phyloP scores from a whole-genome alignment of 2,888 invertebrate species.

The Lasioglossum vierecki region DNA sequence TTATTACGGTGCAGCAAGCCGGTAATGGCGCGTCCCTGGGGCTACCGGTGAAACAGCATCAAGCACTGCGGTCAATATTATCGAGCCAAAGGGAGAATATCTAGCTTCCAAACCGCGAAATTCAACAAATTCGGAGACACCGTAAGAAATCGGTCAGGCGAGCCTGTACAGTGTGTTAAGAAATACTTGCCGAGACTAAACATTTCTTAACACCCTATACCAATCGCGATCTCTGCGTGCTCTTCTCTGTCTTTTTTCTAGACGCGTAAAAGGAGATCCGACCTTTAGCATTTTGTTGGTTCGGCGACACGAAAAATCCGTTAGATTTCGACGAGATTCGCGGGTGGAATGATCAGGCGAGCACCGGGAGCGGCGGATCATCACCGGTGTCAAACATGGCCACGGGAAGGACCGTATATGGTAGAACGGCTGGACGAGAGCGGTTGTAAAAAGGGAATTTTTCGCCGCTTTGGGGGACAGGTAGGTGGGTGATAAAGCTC shows the following conservation, averaged over 20 bases:
- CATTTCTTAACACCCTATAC: no score
- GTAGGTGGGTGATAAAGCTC: slow-evolving; percentile 61
- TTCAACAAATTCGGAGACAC: background rate
- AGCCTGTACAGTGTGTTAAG: background rate
- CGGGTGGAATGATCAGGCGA: slow-evolving; percentile 16
- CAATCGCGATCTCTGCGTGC: no score
- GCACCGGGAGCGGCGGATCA: slow-evolving; percentile 13
- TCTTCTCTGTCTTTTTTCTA: no score
- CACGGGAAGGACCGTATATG: background rate
- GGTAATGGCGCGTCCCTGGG: slow-evolving; percentile 66
- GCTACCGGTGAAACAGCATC: slow-evolving; percentile 62
- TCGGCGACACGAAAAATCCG: background rate
- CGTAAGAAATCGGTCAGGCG: background rate
- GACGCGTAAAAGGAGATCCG: no score
- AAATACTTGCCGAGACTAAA: no score
- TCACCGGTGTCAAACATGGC: slow-evolving; percentile 36
- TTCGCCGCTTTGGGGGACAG: slow-evolving; percentile 46
- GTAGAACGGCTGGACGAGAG: slow-evolving; percentile 13
- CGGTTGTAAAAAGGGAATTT: slow-evolving; percentile 54
- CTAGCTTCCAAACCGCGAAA: background rate
- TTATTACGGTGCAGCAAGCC: slow-evolving; percentile 68
- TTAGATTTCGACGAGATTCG: background rate
- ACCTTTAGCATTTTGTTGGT: background rate
- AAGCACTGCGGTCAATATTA: slow-evolving; percentile 43
- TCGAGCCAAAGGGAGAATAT: slow-evolving; percentile 23